Percentiles rank a stretch among this genome's conserved stretches.
These are phyloP conservation scores for Narcine bancroftii DNA, from an alignment of 2,113 vertebrate species.

Conservation along the genomic window DNA sequence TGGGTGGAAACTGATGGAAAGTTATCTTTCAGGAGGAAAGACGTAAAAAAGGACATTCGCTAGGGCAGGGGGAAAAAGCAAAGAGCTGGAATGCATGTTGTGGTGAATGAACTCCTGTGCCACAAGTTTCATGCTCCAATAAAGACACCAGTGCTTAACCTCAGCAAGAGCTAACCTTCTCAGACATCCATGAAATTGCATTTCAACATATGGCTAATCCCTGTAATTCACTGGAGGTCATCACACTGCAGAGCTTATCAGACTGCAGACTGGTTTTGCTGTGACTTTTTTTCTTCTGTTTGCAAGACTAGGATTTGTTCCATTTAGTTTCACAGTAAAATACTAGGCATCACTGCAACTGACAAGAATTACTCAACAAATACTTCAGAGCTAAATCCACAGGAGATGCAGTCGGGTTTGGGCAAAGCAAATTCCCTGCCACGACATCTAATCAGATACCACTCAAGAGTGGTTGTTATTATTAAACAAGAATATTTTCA, in stretches of 20 bases:
- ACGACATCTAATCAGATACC: background rate
- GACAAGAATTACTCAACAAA: background rate
- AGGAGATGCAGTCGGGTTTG: background rate
- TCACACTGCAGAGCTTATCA: background rate
- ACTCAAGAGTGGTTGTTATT: background rate
- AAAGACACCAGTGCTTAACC: no score
- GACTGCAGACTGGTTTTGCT: background rate
- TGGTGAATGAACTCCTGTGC: background rate
- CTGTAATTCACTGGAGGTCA: background rate
- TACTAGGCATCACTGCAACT: background rate
- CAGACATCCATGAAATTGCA: background rate
- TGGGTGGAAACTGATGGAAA: background rate
- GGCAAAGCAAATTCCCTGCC: background rate
- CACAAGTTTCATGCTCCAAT: background rate
- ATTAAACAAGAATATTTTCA: slow-evolving; percentile 17
- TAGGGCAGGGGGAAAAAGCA: background rate
- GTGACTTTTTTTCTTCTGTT: background rate
- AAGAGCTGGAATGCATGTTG: background rate
- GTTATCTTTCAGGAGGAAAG: background rate
- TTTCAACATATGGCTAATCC: background rate
- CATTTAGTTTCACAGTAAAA: slow-evolving; percentile 16
- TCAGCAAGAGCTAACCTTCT: background rate
- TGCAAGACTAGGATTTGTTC: background rate
- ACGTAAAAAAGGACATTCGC: background rate
- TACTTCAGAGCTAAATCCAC: slow-evolving; percentile 2